phyloP scores from a whole-genome alignment of 2,797 vertebrate species.

The Scleropages formosus region DNA sequence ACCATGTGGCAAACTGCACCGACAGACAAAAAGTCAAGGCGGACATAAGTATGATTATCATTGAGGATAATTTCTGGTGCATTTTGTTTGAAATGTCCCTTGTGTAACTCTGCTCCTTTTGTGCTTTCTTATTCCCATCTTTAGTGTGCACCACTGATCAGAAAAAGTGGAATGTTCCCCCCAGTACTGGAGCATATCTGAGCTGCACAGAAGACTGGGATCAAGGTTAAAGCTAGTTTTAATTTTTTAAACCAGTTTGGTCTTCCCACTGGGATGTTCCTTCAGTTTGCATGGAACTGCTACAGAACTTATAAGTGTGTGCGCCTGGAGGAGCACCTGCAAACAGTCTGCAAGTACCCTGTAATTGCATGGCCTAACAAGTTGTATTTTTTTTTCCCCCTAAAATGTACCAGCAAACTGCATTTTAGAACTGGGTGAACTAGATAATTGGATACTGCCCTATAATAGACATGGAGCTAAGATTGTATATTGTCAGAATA shows the following conservation, averaged over 20 bases:
- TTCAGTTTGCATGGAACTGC: neutral
- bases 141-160: conserved; percentile 33
- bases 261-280: too few species aligned
- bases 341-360: neutral
- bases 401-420: neutral
- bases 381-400: too few species aligned
- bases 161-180: conserved; percentile 53
- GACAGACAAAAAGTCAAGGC: conserved; percentile 48
- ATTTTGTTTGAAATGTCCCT: neutral
- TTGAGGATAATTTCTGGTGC: neutral
- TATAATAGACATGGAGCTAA: too few species aligned
- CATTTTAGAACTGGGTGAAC: too few species aligned
- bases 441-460: too few species aligned
- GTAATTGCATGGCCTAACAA: too few species aligned
- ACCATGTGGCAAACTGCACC: conserved; percentile 75
- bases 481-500: too few species aligned
- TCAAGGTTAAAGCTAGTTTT: conserved; percentile 56
- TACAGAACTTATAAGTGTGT: neutral
- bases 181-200: conserved; percentile 69
- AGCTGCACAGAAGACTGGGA: conserved; percentile 78
- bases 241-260: neutral
- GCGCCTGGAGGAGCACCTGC: neutral
- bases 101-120: too few species aligned
- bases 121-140: too few species aligned
- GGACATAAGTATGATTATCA: conserved; percentile 43